Evolutionary conservation across 2,113 vertebrate genomes (phyloP).

Genomic region (Sceloporus tristichus): DNA sequence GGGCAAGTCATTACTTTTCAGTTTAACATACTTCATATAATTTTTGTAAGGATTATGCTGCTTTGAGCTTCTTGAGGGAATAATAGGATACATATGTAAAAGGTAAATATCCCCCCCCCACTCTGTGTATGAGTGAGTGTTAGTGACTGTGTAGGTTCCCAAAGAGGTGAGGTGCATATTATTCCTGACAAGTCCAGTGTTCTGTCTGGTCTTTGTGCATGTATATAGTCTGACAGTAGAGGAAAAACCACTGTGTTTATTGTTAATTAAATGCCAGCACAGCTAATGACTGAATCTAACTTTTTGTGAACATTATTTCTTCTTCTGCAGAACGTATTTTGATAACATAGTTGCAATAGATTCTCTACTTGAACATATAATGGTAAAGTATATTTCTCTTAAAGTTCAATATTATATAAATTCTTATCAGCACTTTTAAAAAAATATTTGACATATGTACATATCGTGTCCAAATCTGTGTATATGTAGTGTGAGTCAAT

Average conservation of each 20-base stretch:
- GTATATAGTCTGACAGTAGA: neutral
- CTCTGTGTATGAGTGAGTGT: no score
- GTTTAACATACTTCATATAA: no score
- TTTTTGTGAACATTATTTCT: slow-evolving; percentile 53
- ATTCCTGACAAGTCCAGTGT: neutral
- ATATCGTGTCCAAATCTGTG: slow-evolving; percentile 19
- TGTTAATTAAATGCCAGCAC: slow-evolving; percentile 1
- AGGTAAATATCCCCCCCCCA: no score
- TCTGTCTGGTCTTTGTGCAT: neutral
- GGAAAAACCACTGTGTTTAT: neutral
- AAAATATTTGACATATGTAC: slow-evolving; percentile 2
- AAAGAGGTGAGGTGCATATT: neutral
- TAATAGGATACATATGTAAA: no score
- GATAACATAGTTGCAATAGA: slow-evolving; percentile 99
- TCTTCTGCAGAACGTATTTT: slow-evolving; percentile 95
- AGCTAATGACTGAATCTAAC: neutral
- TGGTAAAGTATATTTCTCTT: slow-evolving; percentile 84
- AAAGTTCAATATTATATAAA: neutral
- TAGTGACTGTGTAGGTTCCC: neutral
- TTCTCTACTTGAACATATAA: slow-evolving; percentile 99
- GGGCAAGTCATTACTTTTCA: neutral
- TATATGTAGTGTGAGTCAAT: neutral
- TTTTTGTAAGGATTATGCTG: no score
- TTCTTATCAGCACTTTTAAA: neutral
- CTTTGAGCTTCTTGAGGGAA: no score